These are phyloP conservation scores for Spodoptera littoralis DNA, from an alignment of 2,888 invertebrate genomes.

Conservation along the genomic window DNA sequence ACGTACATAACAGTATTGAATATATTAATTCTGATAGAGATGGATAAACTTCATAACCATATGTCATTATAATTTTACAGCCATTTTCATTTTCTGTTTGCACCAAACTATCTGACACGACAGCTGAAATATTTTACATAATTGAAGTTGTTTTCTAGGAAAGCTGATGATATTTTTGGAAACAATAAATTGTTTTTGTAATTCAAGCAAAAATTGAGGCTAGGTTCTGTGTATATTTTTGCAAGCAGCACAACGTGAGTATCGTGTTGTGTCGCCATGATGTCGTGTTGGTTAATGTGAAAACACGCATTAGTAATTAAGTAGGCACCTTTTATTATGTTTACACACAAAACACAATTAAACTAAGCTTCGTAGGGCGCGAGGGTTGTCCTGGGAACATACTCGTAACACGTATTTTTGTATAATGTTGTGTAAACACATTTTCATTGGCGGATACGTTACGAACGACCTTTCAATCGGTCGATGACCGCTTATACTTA, in stretches of 20 bases:
- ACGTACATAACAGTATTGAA: conserved; percentile 17
- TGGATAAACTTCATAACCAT: neutral
- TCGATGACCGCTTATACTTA: neutral
- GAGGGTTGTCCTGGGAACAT: conserved; percentile 22
- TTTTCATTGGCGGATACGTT: conserved; percentile 10
- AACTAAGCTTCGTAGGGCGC: conserved; percentile 31
- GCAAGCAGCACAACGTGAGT: conserved; percentile 14
- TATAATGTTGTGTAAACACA: neutral
- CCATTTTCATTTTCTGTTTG: too few relatives aligned
- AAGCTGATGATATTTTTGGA: too few relatives aligned
- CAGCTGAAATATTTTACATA: too few relatives aligned
- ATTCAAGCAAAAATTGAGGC: neutral
- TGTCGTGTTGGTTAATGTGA: conserved; percentile 39
- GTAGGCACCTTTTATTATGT: conserved; percentile 46
- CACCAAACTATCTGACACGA: too few relatives aligned
- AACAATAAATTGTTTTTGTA: too few relatives aligned
- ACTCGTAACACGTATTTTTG: conserved; percentile 17
- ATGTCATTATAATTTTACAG: too few relatives aligned
- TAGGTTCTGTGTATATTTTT: conserved; percentile 19
- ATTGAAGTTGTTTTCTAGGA: too few relatives aligned
- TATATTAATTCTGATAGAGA: conserved; percentile 36
- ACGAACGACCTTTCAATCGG: neutral
- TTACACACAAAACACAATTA: conserved; percentile 39
- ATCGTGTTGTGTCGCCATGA: conserved; percentile 24
- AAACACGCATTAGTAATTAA: conserved; percentile 41